Percentiles rank a stretch among this genome's conserved stretches.
phyloP scores from a whole-genome alignment of 2,888 invertebrate genomes.

The Aquatica leii region DNA sequence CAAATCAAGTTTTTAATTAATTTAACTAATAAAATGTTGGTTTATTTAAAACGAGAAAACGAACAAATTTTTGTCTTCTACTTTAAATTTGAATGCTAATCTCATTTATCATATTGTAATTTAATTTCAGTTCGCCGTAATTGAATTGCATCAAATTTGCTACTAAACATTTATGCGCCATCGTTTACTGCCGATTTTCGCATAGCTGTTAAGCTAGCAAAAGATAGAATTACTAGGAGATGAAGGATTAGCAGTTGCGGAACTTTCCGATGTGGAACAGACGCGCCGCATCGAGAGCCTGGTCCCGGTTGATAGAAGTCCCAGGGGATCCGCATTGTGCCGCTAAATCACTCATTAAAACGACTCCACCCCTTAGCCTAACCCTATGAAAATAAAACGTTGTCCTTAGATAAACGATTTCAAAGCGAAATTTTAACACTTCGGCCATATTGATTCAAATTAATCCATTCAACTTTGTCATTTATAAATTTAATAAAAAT shows the following conservation, averaged over 20 bases:
- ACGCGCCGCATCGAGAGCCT: slow-evolving; percentile 49
- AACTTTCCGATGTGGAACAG: slow-evolving; percentile 53
- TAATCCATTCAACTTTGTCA: no score
- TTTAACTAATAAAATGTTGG: no score
- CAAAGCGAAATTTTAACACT: not conserved
- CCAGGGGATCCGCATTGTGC: slow-evolving; percentile 57
- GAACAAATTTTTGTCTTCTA: no score
- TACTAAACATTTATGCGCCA: not conserved
- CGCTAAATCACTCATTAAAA: slow-evolving; percentile 60
- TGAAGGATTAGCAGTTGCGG: slow-evolving; percentile 44
- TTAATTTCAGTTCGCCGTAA: no score
- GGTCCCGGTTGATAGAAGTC: slow-evolving; percentile 59
- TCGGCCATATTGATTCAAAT: no score
- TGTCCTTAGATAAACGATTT: slow-evolving; percentile 16
- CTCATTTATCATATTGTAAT: no score
- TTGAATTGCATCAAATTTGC: not conserved
- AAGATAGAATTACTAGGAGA: slow-evolving; percentile 13
- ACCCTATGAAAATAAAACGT: slow-evolving; percentile 24
- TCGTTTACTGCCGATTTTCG: not conserved
- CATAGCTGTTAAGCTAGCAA: not conserved
- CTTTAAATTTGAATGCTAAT: no score
- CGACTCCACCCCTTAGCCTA: slow-evolving; percentile 29
- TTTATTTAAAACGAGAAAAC: no score
- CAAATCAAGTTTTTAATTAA: no score
- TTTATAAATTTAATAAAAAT: no score